phyloP scores from a whole-genome alignment of 2,888 invertebrate genomes.

The Sarcophaga rosellei region DNA sequence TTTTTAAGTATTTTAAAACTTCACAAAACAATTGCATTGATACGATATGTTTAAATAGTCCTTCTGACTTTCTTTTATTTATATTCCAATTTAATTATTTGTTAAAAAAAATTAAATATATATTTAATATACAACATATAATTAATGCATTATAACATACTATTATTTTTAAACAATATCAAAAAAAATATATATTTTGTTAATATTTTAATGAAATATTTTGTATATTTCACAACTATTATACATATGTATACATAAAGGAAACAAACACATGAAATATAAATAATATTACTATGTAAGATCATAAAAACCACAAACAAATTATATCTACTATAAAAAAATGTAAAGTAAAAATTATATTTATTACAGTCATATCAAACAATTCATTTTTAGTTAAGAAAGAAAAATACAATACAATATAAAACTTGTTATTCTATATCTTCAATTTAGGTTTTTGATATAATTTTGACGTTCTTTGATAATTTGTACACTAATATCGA shows the following conservation, averaged over 20 bases:
- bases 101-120: no score
- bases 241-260: no score
- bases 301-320: conserved; percentile 45
- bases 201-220: conserved; percentile 46
- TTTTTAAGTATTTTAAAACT: no score
- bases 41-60: background rate
- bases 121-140: no score
- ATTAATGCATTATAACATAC: conserved; percentile 11
- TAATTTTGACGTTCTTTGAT: background rate
- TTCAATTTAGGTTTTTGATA: background rate
- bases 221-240: conserved; percentile 43
- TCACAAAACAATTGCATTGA: no score
- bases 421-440: background rate
- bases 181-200: conserved; percentile 32
- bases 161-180: conserved; percentile 32
- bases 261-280: conserved; percentile 44
- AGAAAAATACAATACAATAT: background rate
- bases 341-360: conserved; percentile 23
- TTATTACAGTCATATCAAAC: background rate
- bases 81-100: conserved; percentile 22
- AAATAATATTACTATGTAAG: conserved; percentile 51
- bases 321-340: conserved; percentile 47
- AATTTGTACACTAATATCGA: background rate
- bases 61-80: conserved; percentile 45
- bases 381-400: no score